Evolutionary conservation across 2,888 invertebrate species (phyloP).

Genomic region (Odontocerum albicorne): DNA sequence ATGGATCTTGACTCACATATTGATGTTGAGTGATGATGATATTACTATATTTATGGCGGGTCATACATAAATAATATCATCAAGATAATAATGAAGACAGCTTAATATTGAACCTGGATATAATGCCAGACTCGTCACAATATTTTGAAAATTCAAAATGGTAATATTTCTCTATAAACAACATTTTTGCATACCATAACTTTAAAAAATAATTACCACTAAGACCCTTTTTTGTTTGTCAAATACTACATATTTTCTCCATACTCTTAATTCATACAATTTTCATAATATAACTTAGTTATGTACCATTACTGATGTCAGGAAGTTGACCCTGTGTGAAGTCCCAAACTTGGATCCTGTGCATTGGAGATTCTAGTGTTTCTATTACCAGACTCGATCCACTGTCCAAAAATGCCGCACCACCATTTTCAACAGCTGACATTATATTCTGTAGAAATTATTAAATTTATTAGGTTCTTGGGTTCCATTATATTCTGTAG

Average conservation of each 20-base stretch:
- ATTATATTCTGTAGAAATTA: slow-evolving; percentile 47
- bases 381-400: slow-evolving; percentile 49
- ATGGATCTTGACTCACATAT: too few species aligned
- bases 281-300: background rate
- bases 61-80: too few species aligned
- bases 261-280: background rate
- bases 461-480: background rate
- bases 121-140: too few species aligned
- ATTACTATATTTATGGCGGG: too few species aligned
- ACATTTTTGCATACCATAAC: background rate
- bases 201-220: background rate
- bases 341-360: slow-evolving; percentile 85
- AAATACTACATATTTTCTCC: background rate
- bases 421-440: slow-evolving; percentile 54
- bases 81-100: too few species aligned
- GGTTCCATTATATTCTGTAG: too few species aligned
- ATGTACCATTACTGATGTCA: slow-evolving; percentile 69
- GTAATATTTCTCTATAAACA: background rate
- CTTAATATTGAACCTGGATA: too few species aligned
- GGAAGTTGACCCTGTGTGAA: slow-evolving; percentile 72
- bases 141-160: too few species aligned
- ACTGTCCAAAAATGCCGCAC: slow-evolving; percentile 46
- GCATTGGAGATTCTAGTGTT: slow-evolving; percentile 66
- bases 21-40: too few species aligned
- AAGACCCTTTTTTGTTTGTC: background rate